Evolutionary conservation across 2,113 vertebrate genomes (phyloP), one percentile per base, ranked within the genome.

Genomic region (Solenodon paradoxus): DNA sequence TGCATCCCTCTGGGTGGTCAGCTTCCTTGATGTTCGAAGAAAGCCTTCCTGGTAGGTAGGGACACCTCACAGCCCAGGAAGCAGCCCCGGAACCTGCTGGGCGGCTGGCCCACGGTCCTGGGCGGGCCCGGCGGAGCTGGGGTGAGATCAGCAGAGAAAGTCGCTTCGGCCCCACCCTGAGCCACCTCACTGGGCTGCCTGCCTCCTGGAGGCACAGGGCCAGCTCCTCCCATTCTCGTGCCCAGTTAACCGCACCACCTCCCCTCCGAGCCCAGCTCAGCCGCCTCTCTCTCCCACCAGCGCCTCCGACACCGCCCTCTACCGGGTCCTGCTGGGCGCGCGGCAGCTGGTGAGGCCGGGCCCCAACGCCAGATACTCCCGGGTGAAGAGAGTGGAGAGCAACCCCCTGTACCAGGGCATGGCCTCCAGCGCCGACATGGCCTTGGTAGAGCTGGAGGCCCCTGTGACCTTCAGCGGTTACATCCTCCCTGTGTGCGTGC

Each of bases 331-430:
- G 55, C 92, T 98, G 69, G 98, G 98, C 7, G 92, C 72, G 0
- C 78, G 72, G 79, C 95, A 97, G 77, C 93, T 98, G 78, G 81
- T 79, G 35, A 86, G 61, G 66, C 87, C 96, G 0, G 97, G 95
- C 5, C 88, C 95, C 0, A 94, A 95, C 0, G 78, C 95, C 2
- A 0, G 74, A 16, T 88, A 72, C 0, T 72, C 61, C 17, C 45
- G 0, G 0, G 97, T 99, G 55, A 94, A 2, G 9, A 83, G 9
- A 0, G 95, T 99, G 3, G 87, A 98, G 82, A 96, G 98, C 64
- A 97, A 98, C 0, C 88, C 94, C 0, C 97, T 96, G 20, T 99
- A 99, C 93, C 79, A 7, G 0, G 98, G 98, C 7, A 98, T 98
- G 72, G 92, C 98, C 26, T 90, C 38, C 2, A 99, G 96, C 1